phyloP scores from a whole-genome alignment of 2,797 vertebrate genomes.

The Falco rusticolus region DNA sequence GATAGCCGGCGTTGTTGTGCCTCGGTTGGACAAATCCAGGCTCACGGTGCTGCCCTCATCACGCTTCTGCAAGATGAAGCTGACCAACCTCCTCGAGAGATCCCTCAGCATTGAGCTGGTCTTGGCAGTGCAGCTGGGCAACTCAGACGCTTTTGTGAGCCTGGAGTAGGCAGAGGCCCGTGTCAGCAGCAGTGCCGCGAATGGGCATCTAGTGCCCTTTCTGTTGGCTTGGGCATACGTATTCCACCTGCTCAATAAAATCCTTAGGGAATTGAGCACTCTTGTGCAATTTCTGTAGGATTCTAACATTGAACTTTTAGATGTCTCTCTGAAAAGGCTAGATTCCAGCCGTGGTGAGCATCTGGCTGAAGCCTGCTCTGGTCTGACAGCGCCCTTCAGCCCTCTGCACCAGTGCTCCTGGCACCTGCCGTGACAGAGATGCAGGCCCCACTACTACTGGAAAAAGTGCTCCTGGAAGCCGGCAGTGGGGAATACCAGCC shows the following conservation, averaged over 20 bases:
- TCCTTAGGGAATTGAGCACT: background rate
- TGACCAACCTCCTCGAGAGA: fast-evolving
- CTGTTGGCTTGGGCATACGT: no score
- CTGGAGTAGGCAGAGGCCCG: background rate
- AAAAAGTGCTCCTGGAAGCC: background rate
- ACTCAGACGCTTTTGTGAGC: background rate
- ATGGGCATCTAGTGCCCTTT: no score
- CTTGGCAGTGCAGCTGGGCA: background rate
- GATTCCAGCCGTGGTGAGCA: background rate
- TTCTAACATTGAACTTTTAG: background rate
- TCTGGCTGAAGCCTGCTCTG: background rate
- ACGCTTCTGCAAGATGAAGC: no score
- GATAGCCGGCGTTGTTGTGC: fast-evolving
- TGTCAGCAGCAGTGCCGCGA: no score
- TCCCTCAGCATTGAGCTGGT: background rate
- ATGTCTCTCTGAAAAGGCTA: background rate
- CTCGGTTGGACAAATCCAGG: fast-evolving
- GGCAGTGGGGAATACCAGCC: background rate
- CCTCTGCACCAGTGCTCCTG: background rate
- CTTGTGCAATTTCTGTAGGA: background rate
- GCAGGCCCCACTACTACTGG: background rate
- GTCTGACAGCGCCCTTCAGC: background rate
- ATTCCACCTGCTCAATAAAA: no score
- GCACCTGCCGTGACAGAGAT: background rate
- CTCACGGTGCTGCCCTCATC: no score